These are phyloP conservation scores for Gallinago undulata DNA, from an alignment of 2,113 vertebrate genomes.

Conservation along the genomic window DNA sequence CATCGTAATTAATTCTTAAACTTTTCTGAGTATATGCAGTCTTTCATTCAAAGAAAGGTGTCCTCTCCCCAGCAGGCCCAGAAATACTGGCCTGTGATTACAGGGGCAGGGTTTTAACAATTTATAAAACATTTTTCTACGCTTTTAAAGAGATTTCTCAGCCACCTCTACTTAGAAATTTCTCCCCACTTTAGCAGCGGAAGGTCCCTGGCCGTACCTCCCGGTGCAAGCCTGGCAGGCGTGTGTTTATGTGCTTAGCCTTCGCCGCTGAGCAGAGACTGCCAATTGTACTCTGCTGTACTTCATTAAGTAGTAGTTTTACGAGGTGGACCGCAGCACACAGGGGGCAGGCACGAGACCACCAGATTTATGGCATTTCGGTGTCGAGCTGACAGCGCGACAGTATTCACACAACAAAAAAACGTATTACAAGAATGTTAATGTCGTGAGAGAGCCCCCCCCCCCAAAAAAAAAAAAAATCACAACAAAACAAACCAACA, in stretches of 20 bases:
- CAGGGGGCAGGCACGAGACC: constrained; percentile 7
- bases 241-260: neutral
- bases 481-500: too few species aligned
- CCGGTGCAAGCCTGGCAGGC: neutral
- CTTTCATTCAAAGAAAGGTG: neutral
- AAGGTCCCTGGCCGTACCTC: neutral
- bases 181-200: neutral
- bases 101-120: neutral
- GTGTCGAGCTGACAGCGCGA: neutral
- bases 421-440: neutral
- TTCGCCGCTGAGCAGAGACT: neutral
- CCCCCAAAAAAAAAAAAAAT: neutral
- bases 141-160: neutral
- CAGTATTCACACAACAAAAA: constrained; percentile 24
- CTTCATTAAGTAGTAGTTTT: constrained; percentile 65
- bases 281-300: neutral
- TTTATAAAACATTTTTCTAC: neutral
- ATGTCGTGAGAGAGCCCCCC: fast-evolving
- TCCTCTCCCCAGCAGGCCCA: neutral
- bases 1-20: constrained; percentile 14
- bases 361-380: neutral
- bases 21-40: neutral
- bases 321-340: constrained; percentile 42
- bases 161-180: neutral
- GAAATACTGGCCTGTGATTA: neutral